Evolutionary conservation across 2,113 vertebrate species (phyloP).

Genomic region (Burhinus bistriatus): DNA sequence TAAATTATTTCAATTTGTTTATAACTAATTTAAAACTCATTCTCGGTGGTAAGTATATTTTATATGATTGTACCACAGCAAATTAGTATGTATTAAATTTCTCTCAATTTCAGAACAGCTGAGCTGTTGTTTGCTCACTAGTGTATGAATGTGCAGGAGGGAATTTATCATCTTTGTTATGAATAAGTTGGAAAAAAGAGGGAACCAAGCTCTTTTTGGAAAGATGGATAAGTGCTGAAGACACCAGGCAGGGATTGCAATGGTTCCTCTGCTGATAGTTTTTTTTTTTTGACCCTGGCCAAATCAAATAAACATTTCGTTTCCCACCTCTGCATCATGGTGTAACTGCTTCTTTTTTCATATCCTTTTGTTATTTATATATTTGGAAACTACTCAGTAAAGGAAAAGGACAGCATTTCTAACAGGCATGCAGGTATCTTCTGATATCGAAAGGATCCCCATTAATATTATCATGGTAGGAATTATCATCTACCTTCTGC

Average conservation of each 20-base stretch:
- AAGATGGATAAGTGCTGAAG: neutral
- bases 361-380: neutral
- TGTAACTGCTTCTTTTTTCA: neutral
- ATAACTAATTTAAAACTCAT: constrained; percentile 56
- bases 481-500: neutral
- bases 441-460: neutral
- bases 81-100: constrained; percentile 16
- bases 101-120: neutral
- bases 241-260: neutral
- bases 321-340: neutral
- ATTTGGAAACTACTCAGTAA: neutral
- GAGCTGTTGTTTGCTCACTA: neutral
- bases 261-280: accelerated
- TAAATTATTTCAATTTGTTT: constrained; percentile 59
- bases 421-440: neutral
- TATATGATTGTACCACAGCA: neutral
- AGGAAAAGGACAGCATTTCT: neutral
- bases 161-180: neutral
- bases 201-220: neutral
- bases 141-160: neutral
- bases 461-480: neutral
- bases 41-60: constrained; percentile 23
- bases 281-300: neutral
- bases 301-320: neutral
- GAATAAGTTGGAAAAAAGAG: neutral